A percentile compares a stretch with the other conserved stretches of the same genome.
Evolutionary conservation across 1,140 invertebrate genomes (phyloP).

Genomic region (Maconellicoccus hirsutus): DNA sequence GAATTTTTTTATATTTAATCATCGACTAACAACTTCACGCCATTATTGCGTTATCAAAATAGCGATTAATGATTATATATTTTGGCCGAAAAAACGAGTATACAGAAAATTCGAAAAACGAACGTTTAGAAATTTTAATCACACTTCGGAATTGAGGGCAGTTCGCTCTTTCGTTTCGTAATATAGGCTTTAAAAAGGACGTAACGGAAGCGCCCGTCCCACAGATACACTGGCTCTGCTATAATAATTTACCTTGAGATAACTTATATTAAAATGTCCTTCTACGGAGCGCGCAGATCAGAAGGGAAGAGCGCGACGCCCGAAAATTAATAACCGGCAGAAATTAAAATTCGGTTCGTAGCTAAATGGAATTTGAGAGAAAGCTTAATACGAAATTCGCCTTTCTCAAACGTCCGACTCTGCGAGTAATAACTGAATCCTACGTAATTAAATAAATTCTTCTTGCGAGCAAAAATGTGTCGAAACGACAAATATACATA

Average conservation of each 20-base stretch:
- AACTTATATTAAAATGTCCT: conserved; percentile 9
- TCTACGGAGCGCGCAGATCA: neutral
- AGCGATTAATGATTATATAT: neutral
- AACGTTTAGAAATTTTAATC: conserved; percentile 9
- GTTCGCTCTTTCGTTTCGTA: neutral
- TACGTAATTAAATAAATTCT: conserved; percentile 5
- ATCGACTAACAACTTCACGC: neutral
- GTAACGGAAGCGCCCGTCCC: conserved; percentile 1
- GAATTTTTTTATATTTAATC: neutral
- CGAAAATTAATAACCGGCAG: conserved; percentile 7
- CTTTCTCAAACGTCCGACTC: conserved; percentile 7
- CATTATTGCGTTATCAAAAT: neutral
- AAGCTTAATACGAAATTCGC: conserved; percentile 8
- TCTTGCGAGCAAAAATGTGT: neutral
- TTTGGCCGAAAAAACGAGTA: neutral
- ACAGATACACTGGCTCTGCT: neutral
- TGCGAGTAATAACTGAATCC: conserved; percentile 3
- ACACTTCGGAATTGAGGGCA: conserved; percentile 1
- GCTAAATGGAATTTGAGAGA: conserved; percentile 8
- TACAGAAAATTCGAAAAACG: neutral
- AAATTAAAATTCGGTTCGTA: conserved; percentile 9
- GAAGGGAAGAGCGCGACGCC: conserved; percentile 1
- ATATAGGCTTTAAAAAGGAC: conserved; percentile 4
- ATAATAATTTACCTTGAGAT: conserved; percentile 9
- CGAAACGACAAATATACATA: neutral